A percentile compares a stretch with the other conserved stretches of the same genome.
Evolutionary conservation across 2,797 vertebrate species (phyloP).

Genomic region (Scolopax bukidnonensis): DNA sequence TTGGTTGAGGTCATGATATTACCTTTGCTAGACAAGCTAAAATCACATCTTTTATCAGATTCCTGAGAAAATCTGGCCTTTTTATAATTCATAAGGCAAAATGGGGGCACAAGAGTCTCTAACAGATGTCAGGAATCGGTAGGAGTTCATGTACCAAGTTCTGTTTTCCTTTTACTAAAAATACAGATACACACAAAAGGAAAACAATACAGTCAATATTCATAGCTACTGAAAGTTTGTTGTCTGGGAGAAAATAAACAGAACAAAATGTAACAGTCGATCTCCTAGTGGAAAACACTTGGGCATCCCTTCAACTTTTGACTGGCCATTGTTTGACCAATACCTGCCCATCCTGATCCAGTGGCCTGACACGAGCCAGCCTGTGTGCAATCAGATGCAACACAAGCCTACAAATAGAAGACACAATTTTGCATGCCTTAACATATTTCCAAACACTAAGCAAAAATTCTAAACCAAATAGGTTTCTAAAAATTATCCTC

Average conservation of each 20-base stretch:
- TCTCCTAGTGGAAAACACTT: background rate
- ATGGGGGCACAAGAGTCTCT: background rate
- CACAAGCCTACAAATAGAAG: background rate
- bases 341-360: background rate
- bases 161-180: background rate
- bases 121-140: background rate
- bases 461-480: background rate
- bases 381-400: background rate
- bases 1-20: background rate
- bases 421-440: background rate
- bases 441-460: background rate
- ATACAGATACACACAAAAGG: background rate
- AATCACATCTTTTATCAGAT: background rate
- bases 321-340: background rate
- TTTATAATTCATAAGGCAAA: slow-evolving; percentile 10
- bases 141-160: background rate
- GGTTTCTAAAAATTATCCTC: background rate
- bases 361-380: background rate
- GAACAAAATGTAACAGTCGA: background rate
- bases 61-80: background rate
- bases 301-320: background rate
- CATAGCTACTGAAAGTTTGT: background rate
- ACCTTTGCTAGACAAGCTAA: background rate
- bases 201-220: background rate
- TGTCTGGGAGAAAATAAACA: background rate